Percentiles rank a stretch among this genome's conserved stretches.
Evolutionary conservation across 2,797 vertebrate genomes (phyloP).

Genomic region (Lindbergichthys nudifrons): DNA sequence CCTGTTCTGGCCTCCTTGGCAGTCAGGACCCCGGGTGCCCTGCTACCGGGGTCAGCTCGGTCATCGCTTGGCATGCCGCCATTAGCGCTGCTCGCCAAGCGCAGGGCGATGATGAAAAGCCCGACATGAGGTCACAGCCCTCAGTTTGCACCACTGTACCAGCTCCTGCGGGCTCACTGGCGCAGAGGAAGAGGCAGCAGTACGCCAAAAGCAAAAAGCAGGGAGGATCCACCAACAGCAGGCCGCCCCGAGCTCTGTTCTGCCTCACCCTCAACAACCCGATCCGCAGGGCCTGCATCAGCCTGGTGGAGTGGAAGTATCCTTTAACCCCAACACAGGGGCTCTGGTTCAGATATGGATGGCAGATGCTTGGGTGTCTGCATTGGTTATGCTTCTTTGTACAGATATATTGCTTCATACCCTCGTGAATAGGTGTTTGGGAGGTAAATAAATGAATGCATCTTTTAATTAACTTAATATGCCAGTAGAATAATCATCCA

Average conservation of each 20-base stretch:
- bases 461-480: background rate
- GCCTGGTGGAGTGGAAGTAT: conserved; percentile 99
- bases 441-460: background rate
- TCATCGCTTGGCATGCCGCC: conserved; percentile 94
- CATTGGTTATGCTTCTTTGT: conserved; percentile 22
- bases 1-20: conserved; percentile 67
- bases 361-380: background rate
- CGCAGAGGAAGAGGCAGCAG: conserved; percentile 98
- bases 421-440: background rate
- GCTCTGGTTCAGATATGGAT: background rate
- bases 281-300: conserved; percentile 98
- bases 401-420: background rate
- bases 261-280: conserved; percentile 99
- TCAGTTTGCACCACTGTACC: conserved; percentile 69
- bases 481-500: background rate
- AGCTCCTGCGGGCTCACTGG: conserved; percentile 91
- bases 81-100: conserved; percentile 94
- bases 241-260: conserved; percentile 97
- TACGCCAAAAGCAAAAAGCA: conserved; percentile 99
- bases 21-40: conserved; percentile 50
- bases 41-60: conserved; percentile 70
- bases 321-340: conserved; percentile 79
- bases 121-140: conserved; percentile 83
- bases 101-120: conserved; percentile 85
- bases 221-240: conserved; percentile 92